Conservation (phyloP, 2,797 vertebrate genomes). For the Anomalospiza imberbis region DNA sequence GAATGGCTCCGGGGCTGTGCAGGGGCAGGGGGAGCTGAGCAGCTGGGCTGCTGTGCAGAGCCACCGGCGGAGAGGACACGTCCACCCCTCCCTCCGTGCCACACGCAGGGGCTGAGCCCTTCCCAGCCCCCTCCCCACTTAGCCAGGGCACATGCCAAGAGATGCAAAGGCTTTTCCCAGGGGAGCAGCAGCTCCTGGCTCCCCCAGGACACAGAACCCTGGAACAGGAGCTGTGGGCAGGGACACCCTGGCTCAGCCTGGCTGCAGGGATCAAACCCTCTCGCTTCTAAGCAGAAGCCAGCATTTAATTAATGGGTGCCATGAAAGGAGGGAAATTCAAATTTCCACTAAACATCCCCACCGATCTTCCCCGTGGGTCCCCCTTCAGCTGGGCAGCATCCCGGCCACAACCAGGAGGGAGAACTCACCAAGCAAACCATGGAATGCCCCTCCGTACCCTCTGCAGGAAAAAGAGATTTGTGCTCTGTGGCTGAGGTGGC, state of each 20-base stretch:
- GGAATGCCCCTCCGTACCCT: neutral
- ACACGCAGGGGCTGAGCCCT: rapidly evolving
- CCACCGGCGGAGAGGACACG: rapidly evolving
- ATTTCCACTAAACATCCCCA: neutral
- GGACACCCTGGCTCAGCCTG: neutral
- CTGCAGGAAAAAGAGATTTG: neutral
- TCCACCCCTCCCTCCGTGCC: neutral
- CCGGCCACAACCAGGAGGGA: rapidly evolving
- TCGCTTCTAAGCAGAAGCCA: neutral
- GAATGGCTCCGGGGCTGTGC: neutral
- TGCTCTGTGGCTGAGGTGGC: neutral
- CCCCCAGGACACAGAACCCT: neutral
- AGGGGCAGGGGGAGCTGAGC: rapidly evolving
- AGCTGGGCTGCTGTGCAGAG: rapidly evolving
- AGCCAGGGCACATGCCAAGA: too few species aligned
- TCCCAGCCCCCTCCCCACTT: rapidly evolving
- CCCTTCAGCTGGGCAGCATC: neutral
- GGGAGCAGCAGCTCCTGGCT: neutral
- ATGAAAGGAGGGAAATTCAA: rapidly evolving
- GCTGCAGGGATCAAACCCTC: neutral
- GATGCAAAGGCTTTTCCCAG: neutral
- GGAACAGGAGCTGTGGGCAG: neutral
- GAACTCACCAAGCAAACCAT: rapidly evolving
- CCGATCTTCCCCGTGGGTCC: neutral
- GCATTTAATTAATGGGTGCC: rapidly evolving